Percentiles rank a stretch among this genome's conserved stretches.
These are phyloP conservation scores for Torymus texanus DNA, from an alignment of 2,888 invertebrate genomes.

Conservation along the genomic window DNA sequence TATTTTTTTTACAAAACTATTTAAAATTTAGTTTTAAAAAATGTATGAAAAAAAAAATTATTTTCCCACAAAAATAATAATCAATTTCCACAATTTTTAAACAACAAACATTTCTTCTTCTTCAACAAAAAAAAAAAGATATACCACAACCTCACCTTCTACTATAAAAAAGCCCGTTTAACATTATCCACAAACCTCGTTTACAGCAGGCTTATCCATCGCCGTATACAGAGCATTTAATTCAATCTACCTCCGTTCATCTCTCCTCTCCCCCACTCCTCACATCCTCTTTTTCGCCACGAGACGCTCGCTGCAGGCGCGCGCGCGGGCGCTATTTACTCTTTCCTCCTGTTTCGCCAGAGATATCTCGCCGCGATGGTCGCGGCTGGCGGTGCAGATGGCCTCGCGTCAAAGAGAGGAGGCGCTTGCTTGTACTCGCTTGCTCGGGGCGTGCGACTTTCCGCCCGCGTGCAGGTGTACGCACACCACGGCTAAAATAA, in stretches of 20 bases:
- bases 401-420: slow-evolving; percentile 5
- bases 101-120: too few species aligned
- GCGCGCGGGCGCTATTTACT: not conserved
- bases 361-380: not conserved
- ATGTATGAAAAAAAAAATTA: not conserved
- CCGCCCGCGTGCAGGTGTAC: slow-evolving; percentile 31
- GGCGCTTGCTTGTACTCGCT: not conserved
- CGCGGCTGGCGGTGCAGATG: slow-evolving; percentile 21
- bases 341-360: too few species aligned
- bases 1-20: too few species aligned
- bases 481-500: not conserved
- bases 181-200: too few species aligned
- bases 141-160: too few species aligned
- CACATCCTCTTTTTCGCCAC: not conserved
- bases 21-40: too few species aligned
- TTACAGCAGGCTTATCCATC: too few species aligned
- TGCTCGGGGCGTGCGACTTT: slow-evolving; percentile 27
- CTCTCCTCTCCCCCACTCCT: not conserved
- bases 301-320: not conserved
- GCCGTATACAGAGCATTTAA: too few species aligned
- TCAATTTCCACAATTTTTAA: not conserved
- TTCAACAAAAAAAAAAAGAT: too few species aligned
- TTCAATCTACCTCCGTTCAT: not conserved
- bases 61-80: not conserved
- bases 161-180: too few species aligned